A percentile compares a stretch with the other conserved stretches of the same genome.
Evolutionary conservation across 2,797 vertebrate species (phyloP).

Genomic region (Poeciliopsis turneri): DNA sequence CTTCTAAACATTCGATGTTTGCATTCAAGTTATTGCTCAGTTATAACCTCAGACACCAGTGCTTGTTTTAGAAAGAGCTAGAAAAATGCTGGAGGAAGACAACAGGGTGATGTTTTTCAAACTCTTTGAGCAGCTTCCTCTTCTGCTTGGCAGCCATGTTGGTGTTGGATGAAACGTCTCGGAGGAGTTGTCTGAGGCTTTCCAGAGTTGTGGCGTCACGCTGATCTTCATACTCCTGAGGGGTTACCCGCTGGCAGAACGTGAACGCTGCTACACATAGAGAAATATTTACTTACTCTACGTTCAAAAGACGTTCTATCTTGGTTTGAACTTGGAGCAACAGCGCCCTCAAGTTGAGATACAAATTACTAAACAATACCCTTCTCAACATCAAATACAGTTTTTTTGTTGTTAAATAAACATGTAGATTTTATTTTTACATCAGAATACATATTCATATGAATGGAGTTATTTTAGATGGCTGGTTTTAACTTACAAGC

Average conservation of each 20-base stretch:
- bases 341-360: constrained; percentile 11
- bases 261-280: constrained; percentile 80
- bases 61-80: constrained; percentile 61
- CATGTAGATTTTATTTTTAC: not conserved
- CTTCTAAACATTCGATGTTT: not conserved
- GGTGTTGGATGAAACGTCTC: constrained; percentile 70
- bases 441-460: not conserved
- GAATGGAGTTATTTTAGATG: not conserved
- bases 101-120: constrained; percentile 85
- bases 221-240: constrained; percentile 83
- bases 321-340: constrained; percentile 5
- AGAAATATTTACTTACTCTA: not conserved
- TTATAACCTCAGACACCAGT: not conserved
- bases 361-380: not conserved
- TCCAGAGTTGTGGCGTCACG: constrained; percentile 75
- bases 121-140: constrained; percentile 84
- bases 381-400: not conserved
- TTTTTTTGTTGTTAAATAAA: not conserved
- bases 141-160: constrained; percentile 78
- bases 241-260: constrained; percentile 85
- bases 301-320: not conserved
- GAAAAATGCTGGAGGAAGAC: constrained; percentile 77
- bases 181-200: constrained; percentile 80
- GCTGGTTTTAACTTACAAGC: constrained; percentile 71
- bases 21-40: not conserved